Base-by-base conservation (phyloP, 2,888 invertebrate species). In the Rhopalosiphum nymphaeae region DNA sequence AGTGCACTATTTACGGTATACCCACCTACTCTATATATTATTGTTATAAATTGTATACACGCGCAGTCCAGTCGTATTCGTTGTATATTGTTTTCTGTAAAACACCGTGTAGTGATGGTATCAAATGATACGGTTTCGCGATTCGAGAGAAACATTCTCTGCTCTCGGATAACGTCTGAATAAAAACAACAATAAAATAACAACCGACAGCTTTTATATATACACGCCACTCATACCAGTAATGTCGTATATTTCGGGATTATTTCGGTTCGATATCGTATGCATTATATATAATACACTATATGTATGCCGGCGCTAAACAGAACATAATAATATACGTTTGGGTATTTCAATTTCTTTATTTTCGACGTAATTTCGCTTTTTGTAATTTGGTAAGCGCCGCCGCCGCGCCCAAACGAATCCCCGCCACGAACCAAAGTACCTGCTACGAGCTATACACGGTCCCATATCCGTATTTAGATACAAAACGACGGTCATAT, bases 281-380 rank as follows among this genome's bases (percentile, higher is more conserved):
- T 16, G 26, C 29, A 29, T 11, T 29, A 3, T 4, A 11, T n/a
- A 4, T 21, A 36, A 36, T 78, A 16, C 16, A 21, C 88, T 16
- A 89, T 21, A 85, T 9, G n/a, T 26, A 26, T 36, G 1, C 46
- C 90, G 26, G 49, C 91, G 21, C 25, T 49, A 78, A 49, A 91
- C 29, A 16, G 49, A 78, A 91, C 36, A 36, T 21, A 36, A 21
- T 78, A 91, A 78, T 21, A 78, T 78, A 49, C 49, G 78, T 91
- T 91, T 78, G 53, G 26, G 78, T 36, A 90, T 53, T 53, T 91
- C 36, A 25, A 49, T 53, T 78, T 53, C 36, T 91, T 78, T 78
- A 91, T 91, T 78, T 91, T 78, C 36, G 25, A 78, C 53, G n/a
- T 78, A 13, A 49, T 36, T 78, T 36, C 78, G 26, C 29, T 91